These are phyloP conservation scores for Epizoanthus rinbou DNA, from an alignment of 92 coral and sea anemone species.

Conservation along the genomic window DNA sequence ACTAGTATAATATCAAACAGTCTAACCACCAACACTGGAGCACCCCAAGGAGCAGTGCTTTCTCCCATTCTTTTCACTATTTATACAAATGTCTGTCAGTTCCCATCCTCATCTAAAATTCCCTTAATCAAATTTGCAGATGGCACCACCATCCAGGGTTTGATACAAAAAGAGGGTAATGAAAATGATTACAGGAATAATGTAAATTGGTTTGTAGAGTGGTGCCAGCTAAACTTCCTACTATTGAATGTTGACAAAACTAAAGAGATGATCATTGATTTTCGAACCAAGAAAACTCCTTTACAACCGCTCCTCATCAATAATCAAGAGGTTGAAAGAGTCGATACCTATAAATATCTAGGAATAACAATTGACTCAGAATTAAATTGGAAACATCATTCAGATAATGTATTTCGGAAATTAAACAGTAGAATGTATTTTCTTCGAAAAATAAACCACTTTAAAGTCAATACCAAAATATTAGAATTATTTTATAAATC, in stretches of 20 bases:
- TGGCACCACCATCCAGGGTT: too few species aligned
- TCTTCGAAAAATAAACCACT: constrained; percentile 11
- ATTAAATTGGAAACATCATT: constrained; percentile 25
- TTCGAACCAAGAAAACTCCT: background rate
- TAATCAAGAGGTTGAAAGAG: background rate
- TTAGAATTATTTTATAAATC: too few species aligned
- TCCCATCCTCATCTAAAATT: background rate
- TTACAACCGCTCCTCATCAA: constrained; percentile 1
- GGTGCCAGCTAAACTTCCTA: constrained; percentile 19
- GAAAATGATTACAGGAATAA: background rate
- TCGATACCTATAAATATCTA: constrained; percentile 5
- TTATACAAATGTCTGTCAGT: constrained; percentile 9
- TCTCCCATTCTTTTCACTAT: too few species aligned
- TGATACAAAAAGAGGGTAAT: background rate
- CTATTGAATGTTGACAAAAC: constrained; percentile 17
- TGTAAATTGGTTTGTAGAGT: background rate
- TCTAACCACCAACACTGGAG: background rate
- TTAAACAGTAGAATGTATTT: constrained; percentile 16
- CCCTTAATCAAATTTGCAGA: background rate
- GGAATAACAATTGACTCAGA: background rate
- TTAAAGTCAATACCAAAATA: too few species aligned
- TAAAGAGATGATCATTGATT: constrained; percentile 35
- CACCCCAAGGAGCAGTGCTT: too few species aligned
- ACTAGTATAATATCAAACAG: background rate
- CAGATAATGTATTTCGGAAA: constrained; percentile 11